Evolutionary conservation across 2,888 invertebrate species (phyloP).

Genomic region (Chironomus riparius): DNA sequence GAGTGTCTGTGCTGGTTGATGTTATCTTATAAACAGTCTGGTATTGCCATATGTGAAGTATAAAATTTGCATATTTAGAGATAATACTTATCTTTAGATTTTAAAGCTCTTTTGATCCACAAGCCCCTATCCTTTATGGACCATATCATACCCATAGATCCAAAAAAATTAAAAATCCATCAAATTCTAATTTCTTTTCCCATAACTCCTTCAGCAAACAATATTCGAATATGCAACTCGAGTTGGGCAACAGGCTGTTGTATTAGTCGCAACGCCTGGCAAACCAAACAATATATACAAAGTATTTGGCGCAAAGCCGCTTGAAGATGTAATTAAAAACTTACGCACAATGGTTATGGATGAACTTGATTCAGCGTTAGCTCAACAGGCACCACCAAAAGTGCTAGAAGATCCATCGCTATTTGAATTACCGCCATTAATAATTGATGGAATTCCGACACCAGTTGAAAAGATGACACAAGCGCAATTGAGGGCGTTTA

Average conservation of each 20-base stretch:
- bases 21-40: too few relatives aligned
- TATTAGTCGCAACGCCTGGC: conserved; percentile 91
- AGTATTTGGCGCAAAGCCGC: conserved; percentile 92
- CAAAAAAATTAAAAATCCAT: too few relatives aligned
- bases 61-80: too few relatives aligned
- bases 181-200: too few relatives aligned
- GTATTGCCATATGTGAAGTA: too few relatives aligned
- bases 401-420: conserved; percentile 76
- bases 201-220: conserved; percentile 55
- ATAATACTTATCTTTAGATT: too few relatives aligned
- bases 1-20: conserved; percentile 34
- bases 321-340: conserved; percentile 91
- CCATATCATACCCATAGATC: too few relatives aligned
- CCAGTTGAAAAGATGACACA: conserved; percentile 99
- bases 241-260: conserved; percentile 94
- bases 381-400: conserved; percentile 84
- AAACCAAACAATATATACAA: conserved; percentile 94
- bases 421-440: conserved; percentile 90
- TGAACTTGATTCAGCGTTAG: conserved; percentile 84
- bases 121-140: too few relatives aligned
- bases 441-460: conserved; percentile 95
- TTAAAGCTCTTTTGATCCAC: too few relatives aligned
- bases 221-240: conserved; percentile 95
- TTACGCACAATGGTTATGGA: conserved; percentile 87
- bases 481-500: conserved; percentile 91